Evolutionary conservation across 2,888 invertebrate genomes (phyloP), one percentile per base, ranked within the genome.

Genomic region (Chromoteleia sp.): DNA sequence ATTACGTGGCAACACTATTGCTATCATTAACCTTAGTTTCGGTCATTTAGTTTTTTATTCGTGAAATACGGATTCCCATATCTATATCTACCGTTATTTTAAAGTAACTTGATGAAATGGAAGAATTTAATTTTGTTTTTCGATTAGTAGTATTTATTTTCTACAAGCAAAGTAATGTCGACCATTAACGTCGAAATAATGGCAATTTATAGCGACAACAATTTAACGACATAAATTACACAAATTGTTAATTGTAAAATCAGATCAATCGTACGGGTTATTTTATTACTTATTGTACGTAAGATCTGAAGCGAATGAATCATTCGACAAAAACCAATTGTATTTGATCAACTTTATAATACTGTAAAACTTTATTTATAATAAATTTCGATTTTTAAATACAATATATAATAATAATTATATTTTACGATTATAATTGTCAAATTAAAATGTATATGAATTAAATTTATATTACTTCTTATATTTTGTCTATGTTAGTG

Each of bases 21-120:
- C 67, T 73, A 65, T 78, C 71, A 58, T 71, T 78, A 78, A 67
- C 33, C 43, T 58, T 78, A 71, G 63, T 36, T 65, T 33, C 52
- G 50, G 71, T 78, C 54, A 33, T 58, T 78, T 45, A 70, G 36
- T 29, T 61, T 77, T 65, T 52, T 45, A 43, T 36, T 68, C 29
- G 43, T 63, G 50, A 65, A 50, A 52, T 52, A 41, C 71, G 43
- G 59, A 68, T 68, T 52, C 36, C 36, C 36, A 33, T 67, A 52
- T 30, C 33, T 43, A 41, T 71, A 36, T 54, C 29, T 67, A 67
- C 43, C 7, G 50, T 68, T 68, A 68, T 29, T 74, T 67, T 65
- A 54, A 29, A 76, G 68, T 45, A 67, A 79, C 19, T 50, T 19
- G 59, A 54, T 59, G 33, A 36, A 61, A 59, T 25, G 25, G 29